Conservation (phyloP, 2,113 vertebrate genomes). For the Sialia sialis region DNA sequence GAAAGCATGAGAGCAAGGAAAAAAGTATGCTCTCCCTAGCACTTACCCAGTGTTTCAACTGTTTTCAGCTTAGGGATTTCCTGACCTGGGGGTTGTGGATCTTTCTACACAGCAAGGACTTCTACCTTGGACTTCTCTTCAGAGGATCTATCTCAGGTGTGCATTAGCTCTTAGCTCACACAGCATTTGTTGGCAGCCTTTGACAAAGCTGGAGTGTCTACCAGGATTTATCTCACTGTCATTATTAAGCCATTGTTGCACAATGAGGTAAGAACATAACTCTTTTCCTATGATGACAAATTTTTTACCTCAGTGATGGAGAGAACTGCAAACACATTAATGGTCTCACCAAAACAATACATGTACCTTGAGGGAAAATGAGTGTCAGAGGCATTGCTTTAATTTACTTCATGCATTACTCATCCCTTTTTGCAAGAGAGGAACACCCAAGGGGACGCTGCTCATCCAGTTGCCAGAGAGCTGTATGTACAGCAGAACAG, state of each 20-base stretch:
- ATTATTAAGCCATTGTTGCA: neutral
- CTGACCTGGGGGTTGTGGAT: neutral
- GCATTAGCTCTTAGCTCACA: neutral
- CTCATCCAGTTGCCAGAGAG: neutral
- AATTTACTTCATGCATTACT: neutral
- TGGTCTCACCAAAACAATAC: neutral
- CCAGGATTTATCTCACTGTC: neutral
- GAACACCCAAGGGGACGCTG: neutral
- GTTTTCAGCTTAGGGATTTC: neutral
- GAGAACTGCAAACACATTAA: neutral
- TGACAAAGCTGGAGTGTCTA: neutral
- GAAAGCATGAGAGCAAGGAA: neutral
- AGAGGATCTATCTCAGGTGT: neutral
- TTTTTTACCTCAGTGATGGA: neutral
- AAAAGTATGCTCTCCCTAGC: neutral
- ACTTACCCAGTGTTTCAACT: neutral
- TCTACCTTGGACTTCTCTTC: neutral
- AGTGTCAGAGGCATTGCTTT: neutral
- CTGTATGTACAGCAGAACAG: fast-evolving
- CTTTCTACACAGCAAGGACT: neutral
- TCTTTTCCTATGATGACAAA: neutral
- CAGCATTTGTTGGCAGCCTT: fast-evolving
- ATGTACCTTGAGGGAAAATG: neutral
- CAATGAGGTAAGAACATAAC: neutral
- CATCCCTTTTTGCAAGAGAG: neutral